Evolutionary conservation across 1,140 invertebrate species (phyloP), one percentile per base, ranked within the genome.

Genomic region (Papilio aristodemus): DNA sequence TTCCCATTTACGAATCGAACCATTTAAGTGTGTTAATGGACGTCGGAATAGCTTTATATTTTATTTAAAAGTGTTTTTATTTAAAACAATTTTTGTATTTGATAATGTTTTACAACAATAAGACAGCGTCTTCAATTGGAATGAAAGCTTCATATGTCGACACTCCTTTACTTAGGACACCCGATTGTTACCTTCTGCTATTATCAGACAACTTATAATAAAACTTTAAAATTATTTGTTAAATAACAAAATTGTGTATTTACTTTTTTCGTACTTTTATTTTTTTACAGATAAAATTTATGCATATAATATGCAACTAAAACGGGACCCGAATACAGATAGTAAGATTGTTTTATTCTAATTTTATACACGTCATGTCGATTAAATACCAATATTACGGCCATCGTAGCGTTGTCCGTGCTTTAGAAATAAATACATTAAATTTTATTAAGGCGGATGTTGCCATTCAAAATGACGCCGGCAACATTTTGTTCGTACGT

Each of bases 371-470:
- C 59, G 59, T 38, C 36, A 19, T 58, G 57, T 75, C 75, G 77
- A 74, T 80, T 80, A 78, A 74, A 71, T 67, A 57, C 74, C 78
- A 68, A 75, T 79, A 78, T 78, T 77, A 71, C 72, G 74, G 72
- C 72, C 67, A 11, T 17, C 69, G 71, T 72, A 50, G 71, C 71
- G 76, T 76, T 79, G 70, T 78, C 74, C 46, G 70, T 73, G 67
- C 70, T 74, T 70, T 22, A 37, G 67, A 70, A 77, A 78, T 79
- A 71, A 80, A 79, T 85, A 83, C 76, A 83, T 86, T 81, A 79
- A 84, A 76, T 62, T 75, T 81, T 85, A 89, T 85, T 81, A 85
- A 86, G 81, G 79, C 64, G 75, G 71, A 74, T 77, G 67, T 76
- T 82, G 76, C 71, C 75, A 71, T 76, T 70, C 68, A 77, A 79